Evolutionary conservation across 2,797 vertebrate species (phyloP).

Genomic region (Poeciliopsis paucimaculata): DNA sequence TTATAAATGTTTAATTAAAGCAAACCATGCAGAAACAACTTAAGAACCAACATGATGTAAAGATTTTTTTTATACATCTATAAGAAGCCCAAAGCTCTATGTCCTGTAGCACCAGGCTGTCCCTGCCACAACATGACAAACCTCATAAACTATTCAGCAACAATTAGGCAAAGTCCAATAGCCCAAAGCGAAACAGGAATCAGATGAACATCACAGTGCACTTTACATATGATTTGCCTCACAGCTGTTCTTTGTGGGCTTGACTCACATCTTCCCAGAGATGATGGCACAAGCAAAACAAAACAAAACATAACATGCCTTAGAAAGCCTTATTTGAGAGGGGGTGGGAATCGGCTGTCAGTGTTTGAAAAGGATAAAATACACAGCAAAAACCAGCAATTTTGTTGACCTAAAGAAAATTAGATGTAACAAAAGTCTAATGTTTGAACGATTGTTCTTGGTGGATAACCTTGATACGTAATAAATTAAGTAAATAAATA

Average conservation of each 20-base stretch:
- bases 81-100: constrained; percentile 29
- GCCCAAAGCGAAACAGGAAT: constrained; percentile 66
- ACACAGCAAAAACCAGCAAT: not conserved
- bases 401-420: not conserved
- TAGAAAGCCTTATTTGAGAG: constrained; percentile 7
- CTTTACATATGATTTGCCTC: constrained; percentile 53
- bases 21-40: not conserved
- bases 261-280: constrained; percentile 32
- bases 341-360: not conserved
- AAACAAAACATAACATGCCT: constrained; percentile 2
- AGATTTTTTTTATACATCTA: constrained; percentile 27
- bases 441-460: not conserved
- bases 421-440: not conserved
- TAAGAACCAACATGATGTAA: not conserved
- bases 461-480: not conserved
- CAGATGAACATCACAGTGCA: constrained; percentile 58
- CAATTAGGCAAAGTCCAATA: constrained; percentile 64
- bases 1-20: not conserved
- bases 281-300: not conserved
- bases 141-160: constrained; percentile 66
- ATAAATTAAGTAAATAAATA: not conserved
- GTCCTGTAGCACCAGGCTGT: constrained; percentile 23
- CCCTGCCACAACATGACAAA: constrained; percentile 53
- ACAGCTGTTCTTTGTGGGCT: constrained; percentile 27
- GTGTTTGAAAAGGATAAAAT: constrained; percentile 4